phyloP scores from a whole-genome alignment of 1,140 invertebrate genomes.

The Drosophila aff. region DNA sequence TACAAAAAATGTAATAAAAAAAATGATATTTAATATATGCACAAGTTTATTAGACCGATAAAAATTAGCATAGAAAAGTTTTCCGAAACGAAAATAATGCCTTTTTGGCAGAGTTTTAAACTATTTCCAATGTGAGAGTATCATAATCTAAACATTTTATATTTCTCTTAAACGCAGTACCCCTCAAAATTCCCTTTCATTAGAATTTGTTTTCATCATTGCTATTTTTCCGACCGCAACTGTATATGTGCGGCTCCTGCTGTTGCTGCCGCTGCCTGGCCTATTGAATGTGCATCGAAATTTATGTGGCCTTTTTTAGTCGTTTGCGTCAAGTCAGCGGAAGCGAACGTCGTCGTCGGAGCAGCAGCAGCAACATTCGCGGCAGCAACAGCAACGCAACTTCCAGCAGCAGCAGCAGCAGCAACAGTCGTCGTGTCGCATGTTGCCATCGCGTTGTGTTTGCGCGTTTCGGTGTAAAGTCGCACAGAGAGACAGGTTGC shows the following conservation, averaged over 20 bases:
- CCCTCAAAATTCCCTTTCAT: too few relatives aligned
- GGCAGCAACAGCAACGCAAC: conserved; percentile 27
- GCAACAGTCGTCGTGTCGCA: conserved; percentile 31
- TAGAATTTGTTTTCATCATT: not conserved
- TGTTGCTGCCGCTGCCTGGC: conserved; percentile 55
- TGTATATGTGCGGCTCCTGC: conserved; percentile 4
- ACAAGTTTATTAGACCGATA: too few relatives aligned
- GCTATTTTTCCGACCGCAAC: not conserved
- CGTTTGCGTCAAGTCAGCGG: conserved; percentile 82
- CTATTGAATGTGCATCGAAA: conserved; percentile 76
- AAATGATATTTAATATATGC: too few relatives aligned
- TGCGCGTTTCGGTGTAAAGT: conserved; percentile 20
- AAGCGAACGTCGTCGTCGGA: conserved; percentile 71
- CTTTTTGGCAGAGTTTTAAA: not conserved
- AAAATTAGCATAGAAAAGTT: too few relatives aligned
- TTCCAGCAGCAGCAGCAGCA: conserved; percentile 20
- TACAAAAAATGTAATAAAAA: too few relatives aligned
- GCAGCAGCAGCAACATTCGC: conserved; percentile 28
- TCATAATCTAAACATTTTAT: not conserved
- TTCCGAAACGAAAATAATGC: not conserved
- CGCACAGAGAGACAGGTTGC: conserved; percentile 32
- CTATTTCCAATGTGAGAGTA: not conserved
- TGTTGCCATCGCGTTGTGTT: conserved; percentile 23
- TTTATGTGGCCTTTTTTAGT: conserved; percentile 82
- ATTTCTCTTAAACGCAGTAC: not conserved